Base-by-base conservation (phyloP, 1,140 invertebrate species). In the Mylabris phalerata region DNA sequence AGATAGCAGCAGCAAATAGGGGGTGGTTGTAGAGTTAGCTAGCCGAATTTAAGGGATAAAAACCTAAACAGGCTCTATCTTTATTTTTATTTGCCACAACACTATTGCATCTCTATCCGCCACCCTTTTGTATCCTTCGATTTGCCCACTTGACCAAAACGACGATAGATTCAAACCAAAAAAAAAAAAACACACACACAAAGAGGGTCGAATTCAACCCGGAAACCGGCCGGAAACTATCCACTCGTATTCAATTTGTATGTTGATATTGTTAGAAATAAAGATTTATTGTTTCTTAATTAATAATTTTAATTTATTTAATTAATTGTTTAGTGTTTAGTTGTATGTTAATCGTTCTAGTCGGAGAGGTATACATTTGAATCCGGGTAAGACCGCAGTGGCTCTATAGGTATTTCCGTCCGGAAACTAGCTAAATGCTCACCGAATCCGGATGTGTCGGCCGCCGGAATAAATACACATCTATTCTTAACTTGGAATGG, bases 371-470 rank as follows among this genome's bases (percentile, higher is more conserved):
- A 47, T 46, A 47, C n/a, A 59, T 64, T 61, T 47, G 57, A 62
- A 66, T 66, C 59, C 64, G 59, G 64, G 55, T 55, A 55, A 60
- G 59, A 62, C 61, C 66, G 49, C 57, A 60, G 32, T 45, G 50
- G 58, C 61, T 65, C 58, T 63, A 59, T 61, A 63, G 66, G 66
- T 67, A 62, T 66, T 66, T 67, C 64, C 66, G 55, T 41, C 64
- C 61, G 66, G 64, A 67, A 67, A 65, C 66, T 58, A 61, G 51
- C 66, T 67, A 67, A 67, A 67, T 67, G 66, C 66, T 67, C 64
- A 56, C 32, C 60, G 64, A 67, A 67, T 66, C 62, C 66, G 66
- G 66, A 67, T 63, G 50, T 60, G 64, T 59, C 62, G 59, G 61
- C 62, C 51, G 64, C 66, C 66, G 60, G 66, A 67, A 66, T 67